These are phyloP conservation scores for Smutsia gigantea DNA, from an alignment of 2,797 vertebrate genomes.

Conservation along the genomic window DNA sequence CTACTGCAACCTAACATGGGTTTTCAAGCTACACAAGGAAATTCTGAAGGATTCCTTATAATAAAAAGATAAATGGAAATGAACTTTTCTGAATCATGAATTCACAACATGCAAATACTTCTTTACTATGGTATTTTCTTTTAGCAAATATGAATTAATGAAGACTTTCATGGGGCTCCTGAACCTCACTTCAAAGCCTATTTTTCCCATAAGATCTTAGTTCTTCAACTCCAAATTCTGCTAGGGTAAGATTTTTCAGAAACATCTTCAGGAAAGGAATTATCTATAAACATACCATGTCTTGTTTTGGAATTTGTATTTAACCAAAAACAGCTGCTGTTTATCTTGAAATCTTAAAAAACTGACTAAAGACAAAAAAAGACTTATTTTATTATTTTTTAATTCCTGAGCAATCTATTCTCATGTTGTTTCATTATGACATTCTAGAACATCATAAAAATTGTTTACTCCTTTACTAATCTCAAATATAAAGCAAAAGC, in stretches of 20 bases:
- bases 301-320: conserved; percentile 54
- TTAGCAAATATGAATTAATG: conserved; percentile 45
- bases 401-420: conserved; percentile 29
- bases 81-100: conserved; percentile 32
- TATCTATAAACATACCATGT: conserved; percentile 8
- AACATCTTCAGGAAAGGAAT: conserved; percentile 36
- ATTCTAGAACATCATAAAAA: background rate
- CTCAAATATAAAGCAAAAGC: conserved; percentile 12
- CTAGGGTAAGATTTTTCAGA: conserved; percentile 33
- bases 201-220: background rate
- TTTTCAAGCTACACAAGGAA: background rate
- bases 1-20: background rate
- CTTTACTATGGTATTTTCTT: conserved; percentile 8
- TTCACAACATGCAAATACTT: conserved; percentile 33
- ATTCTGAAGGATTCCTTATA: background rate
- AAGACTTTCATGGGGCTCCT: background rate
- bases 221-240: conserved; percentile 19
- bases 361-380: background rate
- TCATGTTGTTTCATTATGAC: conserved; percentile 10
- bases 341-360: conserved; percentile 57
- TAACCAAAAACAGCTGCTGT: conserved; percentile 60
- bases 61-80: conserved; percentile 24
- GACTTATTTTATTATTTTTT: background rate
- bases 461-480: conserved; percentile 28
- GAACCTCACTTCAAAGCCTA: background rate